Percentiles rank a stretch among this genome's conserved stretches.
These are phyloP conservation scores for Drosophila subpulchrella DNA, from an alignment of 1,140 invertebrate genomes.

Conservation along the genomic window DNA sequence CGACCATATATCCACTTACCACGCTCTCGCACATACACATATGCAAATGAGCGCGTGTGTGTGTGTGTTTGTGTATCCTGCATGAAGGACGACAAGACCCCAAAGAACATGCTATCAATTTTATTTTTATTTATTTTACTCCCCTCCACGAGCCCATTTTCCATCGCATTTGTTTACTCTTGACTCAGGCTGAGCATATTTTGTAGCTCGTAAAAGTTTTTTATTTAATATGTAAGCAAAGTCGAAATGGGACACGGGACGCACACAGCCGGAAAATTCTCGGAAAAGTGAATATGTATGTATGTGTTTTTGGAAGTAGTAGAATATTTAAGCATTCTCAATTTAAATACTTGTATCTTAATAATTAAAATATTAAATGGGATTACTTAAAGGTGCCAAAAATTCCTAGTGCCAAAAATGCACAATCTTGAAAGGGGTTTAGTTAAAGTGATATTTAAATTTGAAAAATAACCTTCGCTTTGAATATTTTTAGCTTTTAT, in stretches of 20 bases:
- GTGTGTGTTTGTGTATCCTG: slow-evolving; percentile 5
- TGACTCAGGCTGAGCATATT: slow-evolving; percentile 65
- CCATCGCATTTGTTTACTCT: slow-evolving; percentile 66
- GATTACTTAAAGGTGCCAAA: too few relatives aligned
- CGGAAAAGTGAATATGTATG: background rate
- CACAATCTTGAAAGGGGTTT: too few relatives aligned
- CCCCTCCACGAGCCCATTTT: slow-evolving; percentile 9
- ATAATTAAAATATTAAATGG: too few relatives aligned
- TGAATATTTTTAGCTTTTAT: too few relatives aligned
- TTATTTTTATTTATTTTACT: slow-evolving; percentile 71
- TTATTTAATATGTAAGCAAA: slow-evolving; percentile 79
- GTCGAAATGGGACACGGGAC: slow-evolving; percentile 19
- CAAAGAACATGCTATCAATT: slow-evolving; percentile 72
- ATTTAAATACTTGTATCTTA: too few relatives aligned
- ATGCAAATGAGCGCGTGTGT: background rate
- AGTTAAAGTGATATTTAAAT: too few relatives aligned
- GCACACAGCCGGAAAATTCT: slow-evolving; percentile 15
- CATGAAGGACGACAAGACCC: slow-evolving; percentile 5
- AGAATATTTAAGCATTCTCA: too few relatives aligned
- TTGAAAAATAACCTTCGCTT: too few relatives aligned
- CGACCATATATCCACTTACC: slow-evolving; percentile 33
- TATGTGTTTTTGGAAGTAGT: too few relatives aligned
- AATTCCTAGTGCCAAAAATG: too few relatives aligned
- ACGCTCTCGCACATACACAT: background rate
- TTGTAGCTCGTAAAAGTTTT: slow-evolving; percentile 81